Evolutionary conservation across 2,888 invertebrate genomes (phyloP).

Genomic region (Ophion ventricosus): DNA sequence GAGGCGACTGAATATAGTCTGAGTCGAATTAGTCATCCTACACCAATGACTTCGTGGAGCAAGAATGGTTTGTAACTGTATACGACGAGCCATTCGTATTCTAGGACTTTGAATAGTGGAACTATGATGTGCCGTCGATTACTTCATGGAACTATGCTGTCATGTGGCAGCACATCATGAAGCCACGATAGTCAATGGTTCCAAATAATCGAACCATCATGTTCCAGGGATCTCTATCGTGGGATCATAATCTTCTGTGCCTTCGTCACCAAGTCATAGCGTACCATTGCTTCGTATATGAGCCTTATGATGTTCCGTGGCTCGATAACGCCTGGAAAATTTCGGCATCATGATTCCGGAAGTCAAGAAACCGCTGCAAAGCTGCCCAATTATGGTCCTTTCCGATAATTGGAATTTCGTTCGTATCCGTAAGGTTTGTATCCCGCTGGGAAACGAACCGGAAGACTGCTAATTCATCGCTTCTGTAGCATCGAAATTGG

Average conservation of each 20-base stretch:
- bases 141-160: neutral
- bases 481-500: constrained; percentile 26
- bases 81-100: neutral
- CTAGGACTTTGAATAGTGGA: neutral
- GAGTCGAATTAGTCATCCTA: neutral
- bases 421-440: neutral
- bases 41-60: neutral
- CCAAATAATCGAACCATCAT: too few species aligned
- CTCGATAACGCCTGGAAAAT: too few species aligned
- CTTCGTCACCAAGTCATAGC: too few species aligned
- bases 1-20: neutral
- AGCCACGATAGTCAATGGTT: neutral
- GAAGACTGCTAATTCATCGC: neutral
- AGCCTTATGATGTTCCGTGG: too few species aligned
- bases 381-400: neutral
- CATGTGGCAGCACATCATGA: neutral
- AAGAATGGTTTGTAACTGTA: neutral
- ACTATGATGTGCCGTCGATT: neutral
- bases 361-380: neutral
- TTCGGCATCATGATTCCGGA: neutral
- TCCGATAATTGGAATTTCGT: neutral
- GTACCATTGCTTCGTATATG: too few species aligned
- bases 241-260: too few species aligned
- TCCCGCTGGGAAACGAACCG: neutral
- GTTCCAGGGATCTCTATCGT: too few species aligned